Conservation (phyloP, 2,797 vertebrate species). For the Enoplosus armatus region DNA sequence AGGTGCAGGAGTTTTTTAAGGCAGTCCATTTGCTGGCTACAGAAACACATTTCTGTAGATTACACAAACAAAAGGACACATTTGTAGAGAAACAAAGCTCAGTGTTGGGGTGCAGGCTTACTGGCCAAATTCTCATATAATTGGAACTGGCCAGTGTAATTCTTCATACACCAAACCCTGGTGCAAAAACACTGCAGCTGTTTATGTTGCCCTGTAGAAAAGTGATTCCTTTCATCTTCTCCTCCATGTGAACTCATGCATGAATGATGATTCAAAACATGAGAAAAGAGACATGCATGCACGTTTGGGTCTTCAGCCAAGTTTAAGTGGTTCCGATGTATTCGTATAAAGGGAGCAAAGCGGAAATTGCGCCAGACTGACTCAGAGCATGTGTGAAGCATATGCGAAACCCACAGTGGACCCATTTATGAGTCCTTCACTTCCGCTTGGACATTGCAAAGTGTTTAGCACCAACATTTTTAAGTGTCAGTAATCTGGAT, state of each 20-base stretch:
- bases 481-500: conserved; percentile 14
- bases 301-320: background rate
- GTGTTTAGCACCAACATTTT: background rate
- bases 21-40: conserved; percentile 31
- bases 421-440: background rate
- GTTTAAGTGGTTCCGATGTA: background rate
- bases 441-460: background rate
- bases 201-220: conserved; percentile 26
- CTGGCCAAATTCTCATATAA: conserved; percentile 19
- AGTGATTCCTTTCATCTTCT: background rate
- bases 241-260: conserved; percentile 17
- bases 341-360: background rate
- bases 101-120: conserved; percentile 3
- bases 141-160: conserved; percentile 16
- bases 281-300: background rate
- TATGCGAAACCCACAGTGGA: background rate
- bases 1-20: conserved; percentile 44
- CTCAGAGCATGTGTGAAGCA: conserved; percentile 2
- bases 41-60: conserved; percentile 45
- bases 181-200: conserved; percentile 29
- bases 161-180: conserved; percentile 10
- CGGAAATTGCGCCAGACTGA: background rate
- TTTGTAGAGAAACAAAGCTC: conserved; percentile 49
- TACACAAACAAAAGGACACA: conserved; percentile 59
- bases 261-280: conserved; percentile 26